Evolutionary conservation across 1,140 invertebrate species (phyloP).

Genomic region (Episyrphus balteatus): DNA sequence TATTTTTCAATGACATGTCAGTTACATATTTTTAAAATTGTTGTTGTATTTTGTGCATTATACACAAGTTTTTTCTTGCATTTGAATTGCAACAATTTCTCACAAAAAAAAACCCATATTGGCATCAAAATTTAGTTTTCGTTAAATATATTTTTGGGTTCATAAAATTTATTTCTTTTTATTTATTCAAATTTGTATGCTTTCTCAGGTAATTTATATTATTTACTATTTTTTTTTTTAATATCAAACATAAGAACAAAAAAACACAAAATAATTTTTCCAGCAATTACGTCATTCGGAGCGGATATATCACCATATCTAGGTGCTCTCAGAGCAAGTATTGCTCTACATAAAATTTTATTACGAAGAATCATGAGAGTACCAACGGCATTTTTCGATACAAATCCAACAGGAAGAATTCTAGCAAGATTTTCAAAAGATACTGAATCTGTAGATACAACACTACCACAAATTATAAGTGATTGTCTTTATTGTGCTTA

Average conservation of each 20-base stretch:
- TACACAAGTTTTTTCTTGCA: no score
- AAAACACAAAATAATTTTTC: background rate
- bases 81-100: no score
- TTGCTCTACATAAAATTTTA: constrained; percentile 62
- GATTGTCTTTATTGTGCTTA: constrained; percentile 66
- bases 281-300: constrained; percentile 56
- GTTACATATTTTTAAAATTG: no score
- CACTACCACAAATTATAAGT: constrained; percentile 55
- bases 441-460: constrained; percentile 57
- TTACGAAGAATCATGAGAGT: constrained; percentile 62
- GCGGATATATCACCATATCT: constrained; percentile 58
- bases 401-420: constrained; percentile 75
- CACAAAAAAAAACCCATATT: no score
- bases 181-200: no score
- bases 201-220: no score
- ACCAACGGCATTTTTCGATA: constrained; percentile 75
- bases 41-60: no score
- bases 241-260: background rate
- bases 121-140: no score
- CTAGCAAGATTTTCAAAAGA: constrained; percentile 81
- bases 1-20: no score
- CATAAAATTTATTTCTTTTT: no score
- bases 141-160: no score
- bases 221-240: background rate
- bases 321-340: constrained; percentile 61